Conservation (phyloP, 2,888 invertebrate species). For the Lacanobia oleracea region DNA sequence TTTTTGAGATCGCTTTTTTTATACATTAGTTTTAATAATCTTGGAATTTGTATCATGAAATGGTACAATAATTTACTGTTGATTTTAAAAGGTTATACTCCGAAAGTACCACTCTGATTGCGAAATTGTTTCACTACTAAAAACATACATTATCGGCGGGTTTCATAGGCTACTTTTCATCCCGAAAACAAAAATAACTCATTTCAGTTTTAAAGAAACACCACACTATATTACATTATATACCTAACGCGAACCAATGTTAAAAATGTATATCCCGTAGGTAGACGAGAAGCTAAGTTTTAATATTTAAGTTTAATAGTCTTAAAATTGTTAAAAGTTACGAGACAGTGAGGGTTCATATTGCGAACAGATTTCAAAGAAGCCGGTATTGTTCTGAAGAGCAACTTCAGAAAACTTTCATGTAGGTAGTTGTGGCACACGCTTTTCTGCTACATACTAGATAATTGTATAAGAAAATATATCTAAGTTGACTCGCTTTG, state of each 20-base stretch:
- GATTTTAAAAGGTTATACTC: no score
- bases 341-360: slow-evolving; percentile 36
- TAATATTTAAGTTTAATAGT: slow-evolving; percentile 12
- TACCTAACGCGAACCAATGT: neutral
- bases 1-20: no score
- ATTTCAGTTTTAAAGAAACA: neutral
- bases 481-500: neutral
- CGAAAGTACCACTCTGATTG: no score
- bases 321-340: slow-evolving; percentile 49
- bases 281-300: slow-evolving; percentile 5
- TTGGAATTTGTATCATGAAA: no score
- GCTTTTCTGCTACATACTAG: slow-evolving; percentile 4
- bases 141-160: no score
- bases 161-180: no score
- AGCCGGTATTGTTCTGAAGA: slow-evolving; percentile 33
- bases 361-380: slow-evolving; percentile 49
- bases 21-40: no score
- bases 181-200: neutral
- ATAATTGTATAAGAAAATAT: neutral
- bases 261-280: neutral
- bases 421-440: slow-evolving; percentile 21
- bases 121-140: no score
- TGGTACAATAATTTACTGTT: no score
- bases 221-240: neutral
- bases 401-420: slow-evolving; percentile 44